phyloP scores from a whole-genome alignment of 2,113 vertebrate genomes.

The Barbus barbus region DNA sequence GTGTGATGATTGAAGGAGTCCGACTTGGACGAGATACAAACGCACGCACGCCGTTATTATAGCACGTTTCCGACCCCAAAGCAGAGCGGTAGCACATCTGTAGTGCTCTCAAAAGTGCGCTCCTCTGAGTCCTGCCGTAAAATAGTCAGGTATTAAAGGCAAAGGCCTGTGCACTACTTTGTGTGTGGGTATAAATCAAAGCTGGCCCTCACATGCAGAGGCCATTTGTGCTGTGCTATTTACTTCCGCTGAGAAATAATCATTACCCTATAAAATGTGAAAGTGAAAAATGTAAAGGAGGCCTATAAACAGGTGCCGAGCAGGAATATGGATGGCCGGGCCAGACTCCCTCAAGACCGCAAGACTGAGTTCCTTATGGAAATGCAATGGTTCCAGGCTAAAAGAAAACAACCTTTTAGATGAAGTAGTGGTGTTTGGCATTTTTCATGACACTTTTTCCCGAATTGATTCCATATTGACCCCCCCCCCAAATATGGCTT shows the following conservation, averaged over 20 bases:
- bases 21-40: conserved; percentile 21
- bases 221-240: conserved; percentile 68
- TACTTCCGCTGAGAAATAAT: conserved; percentile 72
- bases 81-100: not conserved
- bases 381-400: conserved; percentile 21
- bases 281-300: conserved; percentile 72
- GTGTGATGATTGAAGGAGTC: conserved; percentile 22
- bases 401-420: conserved; percentile 18
- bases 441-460: not conserved
- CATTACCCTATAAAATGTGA: conserved; percentile 76
- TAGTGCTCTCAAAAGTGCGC: not conserved
- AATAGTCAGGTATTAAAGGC: conserved; percentile 44
- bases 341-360: conserved; percentile 62
- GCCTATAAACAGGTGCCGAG: conserved; percentile 70
- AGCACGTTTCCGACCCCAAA: not conserved
- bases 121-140: conserved; percentile 34
- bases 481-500: too few relatives aligned
- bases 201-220: conserved; percentile 68
- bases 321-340: conserved; percentile 66
- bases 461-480: too few relatives aligned
- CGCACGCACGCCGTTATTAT: not conserved
- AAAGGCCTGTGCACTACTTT: conserved; percentile 56
- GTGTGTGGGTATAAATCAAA: conserved; percentile 69
- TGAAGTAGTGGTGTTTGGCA: not conserved
- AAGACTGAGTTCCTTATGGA: conserved; percentile 33